Percentiles rank a stretch among this genome's conserved stretches.
Evolutionary conservation across 1,140 invertebrate species (phyloP).

Genomic region (Drosophila auraria): DNA sequence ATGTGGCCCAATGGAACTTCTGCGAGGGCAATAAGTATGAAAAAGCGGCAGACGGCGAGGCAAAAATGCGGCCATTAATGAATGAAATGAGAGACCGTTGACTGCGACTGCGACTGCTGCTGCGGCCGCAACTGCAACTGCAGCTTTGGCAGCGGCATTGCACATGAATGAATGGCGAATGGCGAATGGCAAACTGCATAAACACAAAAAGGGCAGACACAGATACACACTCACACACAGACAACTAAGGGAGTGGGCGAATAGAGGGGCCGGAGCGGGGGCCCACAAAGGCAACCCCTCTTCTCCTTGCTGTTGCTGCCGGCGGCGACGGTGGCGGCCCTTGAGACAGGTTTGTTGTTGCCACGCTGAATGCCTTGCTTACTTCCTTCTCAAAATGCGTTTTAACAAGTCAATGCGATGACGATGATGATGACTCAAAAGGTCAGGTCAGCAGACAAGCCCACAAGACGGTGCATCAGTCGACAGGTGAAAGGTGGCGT

Average conservation of each 20-base stretch:
- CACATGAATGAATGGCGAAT: conserved; percentile 77
- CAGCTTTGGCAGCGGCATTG: conserved; percentile 32
- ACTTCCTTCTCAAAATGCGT: conserved; percentile 62
- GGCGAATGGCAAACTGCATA: conserved; percentile 57
- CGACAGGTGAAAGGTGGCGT: conserved; percentile 48
- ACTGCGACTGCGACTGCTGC: conserved; percentile 26
- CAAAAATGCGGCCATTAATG: conserved; percentile 75
- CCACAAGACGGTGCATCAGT: conserved; percentile 31
- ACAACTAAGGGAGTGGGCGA: conserved; percentile 5
- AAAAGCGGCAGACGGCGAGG: conserved; percentile 47
- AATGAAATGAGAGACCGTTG: conserved; percentile 68
- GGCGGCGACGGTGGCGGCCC: conserved; percentile 14
- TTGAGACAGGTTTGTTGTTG: conserved; percentile 56
- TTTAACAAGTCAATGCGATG: conserved; percentile 77
- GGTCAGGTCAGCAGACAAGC: conserved; percentile 78
- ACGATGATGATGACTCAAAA: conserved; percentile 64
- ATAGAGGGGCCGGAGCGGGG: conserved; percentile 3
- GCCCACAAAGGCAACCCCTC: conserved; percentile 31
- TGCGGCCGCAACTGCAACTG: conserved; percentile 34
- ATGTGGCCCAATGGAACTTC: conserved; percentile 14
- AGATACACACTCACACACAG: conserved; percentile 42
- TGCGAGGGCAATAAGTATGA: conserved; percentile 34
- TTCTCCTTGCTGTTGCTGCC: conserved; percentile 4
- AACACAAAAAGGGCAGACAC: conserved; percentile 56
- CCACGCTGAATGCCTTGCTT: conserved; percentile 35